Conservation (phyloP, 2,797 vertebrate genomes). For the Acipenser ruthenus region DNA sequence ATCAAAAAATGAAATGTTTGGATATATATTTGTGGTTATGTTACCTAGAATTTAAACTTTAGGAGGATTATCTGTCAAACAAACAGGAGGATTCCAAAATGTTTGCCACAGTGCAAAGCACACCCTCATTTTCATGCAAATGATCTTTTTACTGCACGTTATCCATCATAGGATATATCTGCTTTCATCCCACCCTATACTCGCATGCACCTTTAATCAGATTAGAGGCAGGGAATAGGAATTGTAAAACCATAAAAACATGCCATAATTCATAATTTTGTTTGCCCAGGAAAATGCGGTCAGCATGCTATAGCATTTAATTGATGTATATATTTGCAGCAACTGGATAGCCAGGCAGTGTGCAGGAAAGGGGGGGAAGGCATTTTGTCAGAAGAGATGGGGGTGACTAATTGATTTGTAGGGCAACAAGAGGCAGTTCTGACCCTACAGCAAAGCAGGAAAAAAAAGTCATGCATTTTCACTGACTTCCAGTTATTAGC, state of each 20-base stretch:
- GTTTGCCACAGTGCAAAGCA: neutral
- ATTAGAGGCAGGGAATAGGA: conserved; percentile 16
- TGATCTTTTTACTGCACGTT: conserved; percentile 41
- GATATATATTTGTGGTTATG: neutral
- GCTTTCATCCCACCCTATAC: conserved; percentile 37
- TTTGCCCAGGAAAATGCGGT: conserved; percentile 29
- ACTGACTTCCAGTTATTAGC: no score
- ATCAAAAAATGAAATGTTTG: neutral
- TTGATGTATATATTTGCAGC: conserved; percentile 37
- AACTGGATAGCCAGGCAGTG: no score
- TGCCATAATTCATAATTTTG: neutral
- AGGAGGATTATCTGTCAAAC: neutral
- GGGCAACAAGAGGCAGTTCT: no score
- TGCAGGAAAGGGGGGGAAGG: no score
- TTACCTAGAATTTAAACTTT: neutral
- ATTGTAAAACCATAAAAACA: neutral
- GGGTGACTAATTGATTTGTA: no score
- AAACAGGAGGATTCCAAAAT: neutral
- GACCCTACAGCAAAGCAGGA: no score
- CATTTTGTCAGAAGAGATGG: no score
- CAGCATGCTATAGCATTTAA: conserved; percentile 45
- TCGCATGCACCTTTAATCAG: conserved; percentile 53
- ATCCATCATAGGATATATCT: conserved; percentile 44
- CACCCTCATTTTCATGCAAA: conserved; percentile 45
- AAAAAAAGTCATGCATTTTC: no score